phyloP scores from a whole-genome alignment of 2,113 vertebrate species.

The Rhombomys opimus region DNA sequence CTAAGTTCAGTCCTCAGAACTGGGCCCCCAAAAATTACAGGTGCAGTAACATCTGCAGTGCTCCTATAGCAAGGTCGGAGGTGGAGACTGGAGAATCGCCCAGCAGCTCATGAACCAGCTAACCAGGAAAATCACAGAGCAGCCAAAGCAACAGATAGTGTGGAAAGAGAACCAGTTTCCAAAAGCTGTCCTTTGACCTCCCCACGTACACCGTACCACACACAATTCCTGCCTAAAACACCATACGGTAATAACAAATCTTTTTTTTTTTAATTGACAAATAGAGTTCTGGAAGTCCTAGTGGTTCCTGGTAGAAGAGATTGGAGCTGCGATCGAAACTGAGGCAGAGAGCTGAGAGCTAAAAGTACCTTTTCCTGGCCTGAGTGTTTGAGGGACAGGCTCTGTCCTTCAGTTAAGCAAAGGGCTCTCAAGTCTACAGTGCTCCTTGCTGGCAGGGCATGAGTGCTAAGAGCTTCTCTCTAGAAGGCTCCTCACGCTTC shows the following conservation, averaged over 20 bases:
- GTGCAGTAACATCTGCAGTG: neutral
- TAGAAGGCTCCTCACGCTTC: neutral
- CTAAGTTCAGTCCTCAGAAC: neutral
- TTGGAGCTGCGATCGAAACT: neutral
- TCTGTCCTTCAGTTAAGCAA: neutral
- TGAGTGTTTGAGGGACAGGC: fast-evolving
- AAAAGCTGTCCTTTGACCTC: neutral
- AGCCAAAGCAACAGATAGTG: neutral
- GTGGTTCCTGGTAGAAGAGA: neutral
- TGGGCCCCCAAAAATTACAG: no score
- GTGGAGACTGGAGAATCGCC: neutral
- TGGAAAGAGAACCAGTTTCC: neutral
- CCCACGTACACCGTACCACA: neutral
- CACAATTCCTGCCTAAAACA: neutral
- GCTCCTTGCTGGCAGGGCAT: fast-evolving
- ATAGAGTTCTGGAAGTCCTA: neutral
- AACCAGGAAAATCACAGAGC: neutral
- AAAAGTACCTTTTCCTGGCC: no score
- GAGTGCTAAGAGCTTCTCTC: neutral
- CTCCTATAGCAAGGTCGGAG: neutral
- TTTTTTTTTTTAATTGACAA: neutral
- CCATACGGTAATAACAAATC: neutral
- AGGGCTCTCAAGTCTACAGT: neutral
- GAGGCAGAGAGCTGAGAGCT: fast-evolving
- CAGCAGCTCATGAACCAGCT: neutral